Evolutionary conservation across 35 echinoderm and acorn worm genomes (phyloP).

Genomic region (Heliocidaris tuberculata): DNA sequence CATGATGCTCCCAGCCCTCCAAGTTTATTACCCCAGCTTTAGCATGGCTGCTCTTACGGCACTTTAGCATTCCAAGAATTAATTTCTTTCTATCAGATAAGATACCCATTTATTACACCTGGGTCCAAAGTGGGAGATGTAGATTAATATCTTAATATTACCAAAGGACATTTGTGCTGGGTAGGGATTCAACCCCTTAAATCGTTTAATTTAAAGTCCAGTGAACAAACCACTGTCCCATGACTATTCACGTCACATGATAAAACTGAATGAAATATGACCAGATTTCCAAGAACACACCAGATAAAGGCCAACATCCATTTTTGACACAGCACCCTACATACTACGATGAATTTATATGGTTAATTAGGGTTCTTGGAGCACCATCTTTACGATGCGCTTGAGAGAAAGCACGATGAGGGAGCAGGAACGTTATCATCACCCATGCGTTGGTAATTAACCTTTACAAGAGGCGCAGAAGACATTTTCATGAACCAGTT

Average conservation of each 20-base stretch:
- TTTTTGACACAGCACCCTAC: background rate
- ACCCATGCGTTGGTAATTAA: constrained; percentile 4
- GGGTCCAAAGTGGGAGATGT: too few relatives aligned
- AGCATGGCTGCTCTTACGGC: too few relatives aligned
- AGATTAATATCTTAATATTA: too few relatives aligned
- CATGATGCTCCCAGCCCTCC: background rate
- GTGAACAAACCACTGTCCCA: background rate
- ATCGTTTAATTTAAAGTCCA: too few relatives aligned
- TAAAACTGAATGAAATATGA: background rate
- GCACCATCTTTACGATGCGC: background rate
- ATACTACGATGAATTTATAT: constrained; percentile 5
- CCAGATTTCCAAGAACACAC: background rate
- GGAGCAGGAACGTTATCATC: background rate
- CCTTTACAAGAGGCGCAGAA: background rate
- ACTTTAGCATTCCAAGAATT: too few relatives aligned
- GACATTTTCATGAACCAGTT: background rate
- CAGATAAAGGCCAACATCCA: background rate
- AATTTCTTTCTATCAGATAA: too few relatives aligned
- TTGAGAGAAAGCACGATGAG: background rate
- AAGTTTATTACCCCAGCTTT: too few relatives aligned
- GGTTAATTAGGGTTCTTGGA: background rate
- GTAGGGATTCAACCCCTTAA: too few relatives aligned
- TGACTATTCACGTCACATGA: background rate
- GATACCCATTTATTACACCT: too few relatives aligned
- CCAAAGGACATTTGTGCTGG: too few relatives aligned